Evolutionary conservation across 2,888 invertebrate genomes (phyloP), one percentile per base, ranked within the genome.

Genomic region (Drosophila demipolita): DNA sequence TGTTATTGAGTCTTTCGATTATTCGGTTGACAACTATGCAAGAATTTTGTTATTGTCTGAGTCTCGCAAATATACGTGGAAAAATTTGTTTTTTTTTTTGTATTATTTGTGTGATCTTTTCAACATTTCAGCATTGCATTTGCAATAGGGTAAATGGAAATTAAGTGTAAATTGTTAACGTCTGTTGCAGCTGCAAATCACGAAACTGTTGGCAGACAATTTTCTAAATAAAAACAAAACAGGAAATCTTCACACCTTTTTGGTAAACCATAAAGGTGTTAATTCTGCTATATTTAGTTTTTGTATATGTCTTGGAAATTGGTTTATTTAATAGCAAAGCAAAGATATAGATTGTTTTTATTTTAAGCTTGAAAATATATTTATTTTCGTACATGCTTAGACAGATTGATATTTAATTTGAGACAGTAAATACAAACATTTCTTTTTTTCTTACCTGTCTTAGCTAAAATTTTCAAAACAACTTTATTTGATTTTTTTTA

Each of bases 1-100:
- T 87, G 75, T 82, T 86, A 86, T 86, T 87, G 82, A 87, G 83
- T 83, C 83, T 85, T 74, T 74, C 80, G 87, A 87, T 79, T 63
- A 72, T 77, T 65, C 68, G 69, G 77, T 80, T 80, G 80, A 80
- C 77, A 77, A 61, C 74, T 71, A 80, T 80, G 80, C 80, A 80
- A 69, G 80, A 80, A 80, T 80, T 80, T 80, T 79, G 65, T 80
- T 80, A 64, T 85, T 84, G 80, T 86, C 75, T 75, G 79, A 81
- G 55, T 66, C 66, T 58, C 66, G 78, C 69, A 67, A 70, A 68
- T 72, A 61, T 84, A 83, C 79, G 83, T 84, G 79, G 79, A 83
- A 83, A 66, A 60, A 57, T 62, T 64, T 54, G 61, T 64, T 65
- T 33, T 33, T 55, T 38, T 15, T 54, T 49, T 36, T 17, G 20